Percentiles rank a stretch among this genome's conserved stretches.
These are phyloP conservation scores for Trichomycterus rosablanca DNA, from an alignment of 2,113 vertebrate species.

Conservation along the genomic window DNA sequence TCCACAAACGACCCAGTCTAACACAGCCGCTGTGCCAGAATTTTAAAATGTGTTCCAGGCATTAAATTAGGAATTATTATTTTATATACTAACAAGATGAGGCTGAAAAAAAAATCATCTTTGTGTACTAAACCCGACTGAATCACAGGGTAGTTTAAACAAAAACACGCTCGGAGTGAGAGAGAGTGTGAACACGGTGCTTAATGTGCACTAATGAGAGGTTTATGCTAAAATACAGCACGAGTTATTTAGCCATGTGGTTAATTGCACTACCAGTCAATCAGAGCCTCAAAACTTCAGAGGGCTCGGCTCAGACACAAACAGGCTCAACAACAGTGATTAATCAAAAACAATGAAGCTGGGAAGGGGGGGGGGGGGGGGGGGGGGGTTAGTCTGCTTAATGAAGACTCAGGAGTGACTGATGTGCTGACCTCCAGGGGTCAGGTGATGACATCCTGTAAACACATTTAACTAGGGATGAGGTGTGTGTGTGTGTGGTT, in stretches of 20 bases:
- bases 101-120: too few relatives aligned
- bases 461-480: conserved; percentile 14
- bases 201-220: conserved; percentile 31
- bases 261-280: conserved; percentile 38
- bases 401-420: conserved; percentile 36
- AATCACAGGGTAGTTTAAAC: too few relatives aligned
- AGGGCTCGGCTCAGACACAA: background rate
- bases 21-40: too few relatives aligned
- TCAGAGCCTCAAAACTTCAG: conserved; percentile 11
- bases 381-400: background rate
- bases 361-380: conserved; percentile 4
- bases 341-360: conserved; percentile 30
- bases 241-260: background rate
- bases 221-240: conserved; percentile 7
- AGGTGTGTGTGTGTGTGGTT: background rate
- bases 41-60: too few relatives aligned
- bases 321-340: conserved; percentile 33
- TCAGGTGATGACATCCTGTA: conserved; percentile 34
- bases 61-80: too few relatives aligned
- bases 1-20: too few relatives aligned
- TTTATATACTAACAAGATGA: too few relatives aligned
- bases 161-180: too few relatives aligned
- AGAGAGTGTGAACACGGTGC: background rate
- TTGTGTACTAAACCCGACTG: too few relatives aligned
- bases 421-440: conserved; percentile 32